Evolutionary conservation across 2,888 invertebrate species (phyloP).

Genomic region (Alloscopus bannaensis): DNA sequence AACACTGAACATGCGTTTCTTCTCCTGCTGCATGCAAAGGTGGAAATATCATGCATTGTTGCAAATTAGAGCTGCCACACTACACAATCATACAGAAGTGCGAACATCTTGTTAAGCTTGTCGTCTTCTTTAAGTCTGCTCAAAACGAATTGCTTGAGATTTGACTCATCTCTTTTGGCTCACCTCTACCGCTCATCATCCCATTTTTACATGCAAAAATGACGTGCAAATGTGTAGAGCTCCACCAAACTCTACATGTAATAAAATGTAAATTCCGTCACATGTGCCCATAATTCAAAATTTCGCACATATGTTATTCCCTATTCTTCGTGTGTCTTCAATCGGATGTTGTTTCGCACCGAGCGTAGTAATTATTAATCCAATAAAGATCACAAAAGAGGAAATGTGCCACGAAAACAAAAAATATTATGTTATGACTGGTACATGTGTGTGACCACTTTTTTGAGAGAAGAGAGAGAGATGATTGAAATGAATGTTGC

Average conservation of each 20-base stretch:
- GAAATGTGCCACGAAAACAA: constrained; percentile 28
- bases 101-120: no score
- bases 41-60: neutral
- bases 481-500: neutral
- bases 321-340: neutral
- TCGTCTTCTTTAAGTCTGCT: no score
- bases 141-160: no score
- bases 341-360: constrained; percentile 34
- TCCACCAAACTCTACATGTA: no score
- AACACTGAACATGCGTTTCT: constrained; percentile 3
- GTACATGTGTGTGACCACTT: constrained; percentile 38
- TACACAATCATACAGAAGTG: neutral
- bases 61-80: neutral
- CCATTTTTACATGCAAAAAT: no score
- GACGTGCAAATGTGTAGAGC: no score
- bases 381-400: constrained; percentile 26
- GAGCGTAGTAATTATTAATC: constrained; percentile 38
- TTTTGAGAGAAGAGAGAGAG: neutral
- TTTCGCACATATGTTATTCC: no score
- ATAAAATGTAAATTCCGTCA: no score
- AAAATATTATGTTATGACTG: constrained; percentile 2
- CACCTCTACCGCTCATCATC: constrained; percentile 25
- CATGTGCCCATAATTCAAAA: no score
- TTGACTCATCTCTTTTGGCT: constrained; percentile 21
- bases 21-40: constrained; percentile 1